Conservation (phyloP, 2,888 invertebrate genomes). For the Lasioglossum zephyrum region DNA sequence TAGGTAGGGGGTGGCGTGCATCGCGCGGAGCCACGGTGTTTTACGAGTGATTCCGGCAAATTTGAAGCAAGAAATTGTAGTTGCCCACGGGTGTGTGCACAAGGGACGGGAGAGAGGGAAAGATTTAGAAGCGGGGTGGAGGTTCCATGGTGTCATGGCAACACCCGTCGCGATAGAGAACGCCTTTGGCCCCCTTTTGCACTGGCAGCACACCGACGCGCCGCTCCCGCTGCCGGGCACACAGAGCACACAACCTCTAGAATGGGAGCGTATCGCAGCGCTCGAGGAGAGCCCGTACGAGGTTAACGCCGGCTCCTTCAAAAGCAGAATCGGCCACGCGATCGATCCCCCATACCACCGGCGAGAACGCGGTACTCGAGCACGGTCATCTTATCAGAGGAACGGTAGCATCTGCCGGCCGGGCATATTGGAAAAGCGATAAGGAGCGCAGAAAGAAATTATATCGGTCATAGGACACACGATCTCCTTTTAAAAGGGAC, state of each 20-base stretch:
- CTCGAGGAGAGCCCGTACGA: conserved; percentile 62
- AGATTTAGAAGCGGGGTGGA: conserved; percentile 77
- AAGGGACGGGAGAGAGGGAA: conserved; percentile 55
- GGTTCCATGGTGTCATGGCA: conserved; percentile 83
- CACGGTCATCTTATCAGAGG: conserved; percentile 63
- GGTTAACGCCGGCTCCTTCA: conserved; percentile 71
- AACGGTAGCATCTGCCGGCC: conserved; percentile 64
- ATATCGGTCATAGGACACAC: conserved; percentile 37
- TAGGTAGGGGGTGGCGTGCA: not conserved
- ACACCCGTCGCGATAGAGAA: conserved; percentile 79
- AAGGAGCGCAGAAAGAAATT: conserved; percentile 62
- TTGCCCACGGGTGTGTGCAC: conserved; percentile 57
- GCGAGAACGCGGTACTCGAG: conserved; percentile 17
- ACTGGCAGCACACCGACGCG: conserved; percentile 49
- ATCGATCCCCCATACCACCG: conserved; percentile 55
- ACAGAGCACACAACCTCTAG: conserved; percentile 2
- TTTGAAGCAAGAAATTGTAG: conserved; percentile 60
- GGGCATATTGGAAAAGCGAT: conserved; percentile 67
- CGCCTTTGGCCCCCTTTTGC: conserved; percentile 74
- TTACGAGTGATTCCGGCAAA: conserved; percentile 62
- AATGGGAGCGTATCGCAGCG: conserved; percentile 56
- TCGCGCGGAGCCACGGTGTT: conserved; percentile 29
- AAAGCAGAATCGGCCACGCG: conserved; percentile 65
- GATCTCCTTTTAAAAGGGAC: conserved; percentile 33
- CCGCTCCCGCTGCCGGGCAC: not conserved